phyloP scores from a whole-genome alignment of 2,113 vertebrate genomes.

The Bolborhynchus lineola region DNA sequence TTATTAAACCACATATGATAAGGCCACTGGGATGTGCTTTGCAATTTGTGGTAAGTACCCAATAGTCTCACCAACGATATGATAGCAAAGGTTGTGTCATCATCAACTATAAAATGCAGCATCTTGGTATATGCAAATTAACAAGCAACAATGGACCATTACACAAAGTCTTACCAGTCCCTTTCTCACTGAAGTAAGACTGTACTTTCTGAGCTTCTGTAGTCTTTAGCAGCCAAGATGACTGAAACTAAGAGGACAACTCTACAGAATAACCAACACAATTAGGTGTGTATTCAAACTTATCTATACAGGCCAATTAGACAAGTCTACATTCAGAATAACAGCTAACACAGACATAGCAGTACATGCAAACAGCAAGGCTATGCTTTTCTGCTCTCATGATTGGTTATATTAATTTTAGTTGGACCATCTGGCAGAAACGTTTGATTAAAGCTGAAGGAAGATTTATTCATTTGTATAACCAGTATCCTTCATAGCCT shows the following conservation, averaged over 20 bases:
- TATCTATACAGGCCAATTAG: background rate
- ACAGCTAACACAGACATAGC: background rate
- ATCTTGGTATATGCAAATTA: background rate
- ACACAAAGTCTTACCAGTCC: background rate
- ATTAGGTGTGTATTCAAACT: background rate
- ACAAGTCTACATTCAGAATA: background rate
- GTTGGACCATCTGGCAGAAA: background rate
- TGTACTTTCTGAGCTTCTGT: background rate
- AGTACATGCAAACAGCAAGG: background rate
- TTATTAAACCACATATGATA: background rate
- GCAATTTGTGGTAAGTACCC: background rate
- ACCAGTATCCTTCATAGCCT: background rate
- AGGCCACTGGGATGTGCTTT: background rate
- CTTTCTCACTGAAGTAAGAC: background rate
- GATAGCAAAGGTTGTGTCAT: background rate
- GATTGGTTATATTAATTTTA: background rate
- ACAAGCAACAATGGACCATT: background rate
- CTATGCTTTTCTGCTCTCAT: background rate
- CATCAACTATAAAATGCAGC: background rate
- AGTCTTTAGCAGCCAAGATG: background rate
- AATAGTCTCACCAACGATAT: rapidly evolving
- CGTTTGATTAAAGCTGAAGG: background rate
- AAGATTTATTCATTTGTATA: background rate
- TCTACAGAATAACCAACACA: background rate
- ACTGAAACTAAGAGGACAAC: background rate